These are phyloP conservation scores for Rhinatrema bivittatum DNA, from an alignment of 2,797 vertebrate species.

Conservation along the genomic window DNA sequence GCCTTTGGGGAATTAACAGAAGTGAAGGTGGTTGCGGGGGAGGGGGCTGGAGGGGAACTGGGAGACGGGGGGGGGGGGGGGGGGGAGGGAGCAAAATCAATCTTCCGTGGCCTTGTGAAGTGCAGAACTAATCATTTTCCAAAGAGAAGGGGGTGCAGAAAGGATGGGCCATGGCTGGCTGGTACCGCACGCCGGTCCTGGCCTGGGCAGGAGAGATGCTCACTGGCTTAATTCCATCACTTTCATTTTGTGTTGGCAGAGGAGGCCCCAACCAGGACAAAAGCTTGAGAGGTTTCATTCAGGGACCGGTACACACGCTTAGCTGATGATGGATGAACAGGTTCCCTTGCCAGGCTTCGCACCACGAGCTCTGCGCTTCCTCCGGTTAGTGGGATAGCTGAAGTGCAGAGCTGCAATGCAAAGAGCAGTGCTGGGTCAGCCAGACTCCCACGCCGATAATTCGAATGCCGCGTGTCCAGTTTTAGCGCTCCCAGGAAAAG, in stretches of 20 bases:
- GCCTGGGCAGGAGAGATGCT: neutral
- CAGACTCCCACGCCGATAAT: no score
- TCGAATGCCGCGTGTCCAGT: no score
- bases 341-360: neutral
- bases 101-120: neutral
- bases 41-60: no score
- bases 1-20: no score
- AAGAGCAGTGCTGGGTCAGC: no score
- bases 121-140: constrained; percentile 1
- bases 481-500: no score
- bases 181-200: neutral
- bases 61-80: neutral
- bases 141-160: neutral
- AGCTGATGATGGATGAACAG: neutral
- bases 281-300: neutral
- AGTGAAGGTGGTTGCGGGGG: no score
- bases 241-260: neutral
- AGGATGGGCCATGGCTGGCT: neutral
- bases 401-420: no score
- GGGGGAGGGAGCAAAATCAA: neutral
- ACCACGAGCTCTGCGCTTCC: no score
- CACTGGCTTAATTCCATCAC: neutral
- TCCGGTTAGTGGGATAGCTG: no score
- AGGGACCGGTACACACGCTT: neutral
- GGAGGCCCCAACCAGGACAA: no score